Conservation (phyloP, 2,113 vertebrate genomes). For the Pavo muticus region DNA sequence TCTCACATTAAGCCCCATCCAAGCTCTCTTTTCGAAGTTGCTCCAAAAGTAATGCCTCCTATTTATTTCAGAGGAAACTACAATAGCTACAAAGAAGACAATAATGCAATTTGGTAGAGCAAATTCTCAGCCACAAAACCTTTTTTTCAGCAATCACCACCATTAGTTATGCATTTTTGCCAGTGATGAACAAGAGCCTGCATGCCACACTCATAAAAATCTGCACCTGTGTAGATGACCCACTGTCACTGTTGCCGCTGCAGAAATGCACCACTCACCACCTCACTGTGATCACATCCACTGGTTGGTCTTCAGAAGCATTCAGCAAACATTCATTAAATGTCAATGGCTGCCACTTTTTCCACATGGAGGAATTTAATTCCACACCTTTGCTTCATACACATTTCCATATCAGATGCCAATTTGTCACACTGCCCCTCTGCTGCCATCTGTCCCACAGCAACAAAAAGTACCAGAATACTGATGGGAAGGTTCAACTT, state of each 20-base stretch:
- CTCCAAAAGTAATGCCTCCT: neutral
- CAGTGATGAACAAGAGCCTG: neutral
- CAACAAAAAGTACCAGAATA: no score
- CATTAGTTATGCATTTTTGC: neutral
- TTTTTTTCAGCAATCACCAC: neutral
- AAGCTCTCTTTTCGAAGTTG: neutral
- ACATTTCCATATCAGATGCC: no score
- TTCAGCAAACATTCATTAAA: neutral
- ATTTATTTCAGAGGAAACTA: neutral
- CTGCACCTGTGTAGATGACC: neutral
- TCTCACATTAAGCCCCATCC: neutral
- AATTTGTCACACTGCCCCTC: no score
- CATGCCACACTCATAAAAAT: neutral
- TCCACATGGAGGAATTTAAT: no score
- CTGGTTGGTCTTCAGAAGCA: neutral
- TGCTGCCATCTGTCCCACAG: no score
- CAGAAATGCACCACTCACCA: neutral
- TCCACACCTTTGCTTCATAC: no score
- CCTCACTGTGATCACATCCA: neutral
- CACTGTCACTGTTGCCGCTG: neutral
- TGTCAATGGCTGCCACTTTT: neutral
- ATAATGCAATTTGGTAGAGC: neutral
- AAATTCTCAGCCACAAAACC: neutral
- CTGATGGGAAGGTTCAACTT: neutral
- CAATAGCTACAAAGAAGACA: neutral